Evolutionary conservation across 2,113 vertebrate genomes (phyloP).

Genomic region (Nycticorax nycticorax): DNA sequence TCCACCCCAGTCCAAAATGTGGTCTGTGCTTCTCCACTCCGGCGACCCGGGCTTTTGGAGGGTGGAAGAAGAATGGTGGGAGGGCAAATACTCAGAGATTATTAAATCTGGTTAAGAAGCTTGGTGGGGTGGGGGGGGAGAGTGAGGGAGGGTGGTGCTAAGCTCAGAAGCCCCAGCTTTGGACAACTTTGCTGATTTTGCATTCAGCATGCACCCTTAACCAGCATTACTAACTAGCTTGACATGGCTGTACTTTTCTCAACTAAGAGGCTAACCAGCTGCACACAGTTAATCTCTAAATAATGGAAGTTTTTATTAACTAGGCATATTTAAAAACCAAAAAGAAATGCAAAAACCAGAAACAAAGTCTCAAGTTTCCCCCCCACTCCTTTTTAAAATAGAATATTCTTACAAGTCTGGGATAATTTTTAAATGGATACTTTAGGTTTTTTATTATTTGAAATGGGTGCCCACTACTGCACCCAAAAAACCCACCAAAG

Average conservation of each 20-base stretch:
- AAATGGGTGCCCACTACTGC: neutral
- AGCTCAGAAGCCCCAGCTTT: neutral
- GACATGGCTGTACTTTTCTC: neutral
- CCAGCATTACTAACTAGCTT: neutral
- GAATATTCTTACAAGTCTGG: neutral
- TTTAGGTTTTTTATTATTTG: neutral
- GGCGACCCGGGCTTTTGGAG: neutral
- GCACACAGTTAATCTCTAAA: neutral
- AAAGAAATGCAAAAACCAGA: neutral
- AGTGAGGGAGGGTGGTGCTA: neutral
- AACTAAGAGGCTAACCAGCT: neutral
- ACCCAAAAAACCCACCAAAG: neutral
- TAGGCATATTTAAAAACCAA: neutral
- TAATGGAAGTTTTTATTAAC: neutral
- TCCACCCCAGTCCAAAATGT: neutral
- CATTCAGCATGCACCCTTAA: neutral
- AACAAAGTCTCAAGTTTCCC: neutral
- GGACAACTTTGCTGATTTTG: neutral
- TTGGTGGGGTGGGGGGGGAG: accelerated
- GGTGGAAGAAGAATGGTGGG: neutral
- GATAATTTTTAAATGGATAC: neutral
- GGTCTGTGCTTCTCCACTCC: neutral
- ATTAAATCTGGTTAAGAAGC: neutral
- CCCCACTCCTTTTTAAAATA: no score
- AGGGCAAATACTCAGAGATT: neutral